Evolutionary conservation across 2,888 invertebrate species (phyloP).

Genomic region (Notodromas monacha): DNA sequence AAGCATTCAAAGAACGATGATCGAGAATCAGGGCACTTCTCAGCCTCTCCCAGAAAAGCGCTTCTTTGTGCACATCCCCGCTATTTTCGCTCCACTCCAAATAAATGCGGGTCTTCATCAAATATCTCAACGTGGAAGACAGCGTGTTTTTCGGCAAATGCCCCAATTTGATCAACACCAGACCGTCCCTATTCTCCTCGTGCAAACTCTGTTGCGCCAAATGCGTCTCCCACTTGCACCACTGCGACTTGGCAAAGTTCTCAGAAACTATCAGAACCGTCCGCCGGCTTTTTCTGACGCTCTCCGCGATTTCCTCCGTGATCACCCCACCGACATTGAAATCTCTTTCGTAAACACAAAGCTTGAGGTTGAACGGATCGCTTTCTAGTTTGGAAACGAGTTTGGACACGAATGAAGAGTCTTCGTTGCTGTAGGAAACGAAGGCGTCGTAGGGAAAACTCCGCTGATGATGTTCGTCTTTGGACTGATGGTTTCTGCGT

Average conservation of each 20-base stretch:
- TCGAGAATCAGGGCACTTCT: slow-evolving; percentile 6
- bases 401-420: slow-evolving; percentile 23
- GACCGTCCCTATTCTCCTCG: slow-evolving; percentile 22
- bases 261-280: slow-evolving; percentile 31
- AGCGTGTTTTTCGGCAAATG: slow-evolving; percentile 23
- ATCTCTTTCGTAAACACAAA: slow-evolving; percentile 35
- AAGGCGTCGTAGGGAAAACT: slow-evolving; percentile 21
- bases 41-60: slow-evolving; percentile 13
- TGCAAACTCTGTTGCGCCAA: slow-evolving; percentile 29
- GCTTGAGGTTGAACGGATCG: slow-evolving; percentile 21
- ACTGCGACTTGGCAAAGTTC: slow-evolving; percentile 31
- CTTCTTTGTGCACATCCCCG: slow-evolving; percentile 12
- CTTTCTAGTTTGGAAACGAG: slow-evolving; percentile 27
- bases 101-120: slow-evolving; percentile 33
- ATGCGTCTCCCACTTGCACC: slow-evolving; percentile 36
- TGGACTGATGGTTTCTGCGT: too few species aligned
- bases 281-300: slow-evolving; percentile 28
- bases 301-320: slow-evolving; percentile 28
- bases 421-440: slow-evolving; percentile 16
- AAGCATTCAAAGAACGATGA: too few species aligned
- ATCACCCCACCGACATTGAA: slow-evolving; percentile 28
- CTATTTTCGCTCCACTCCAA: slow-evolving; percentile 26
- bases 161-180: slow-evolving; percentile 28
- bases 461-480: too few species aligned
- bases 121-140: slow-evolving; percentile 25